Percentiles rank a stretch among this genome's conserved stretches.
These are phyloP conservation scores for Eublepharis macularius DNA, from an alignment of 2,113 vertebrate genomes.

Conservation along the genomic window DNA sequence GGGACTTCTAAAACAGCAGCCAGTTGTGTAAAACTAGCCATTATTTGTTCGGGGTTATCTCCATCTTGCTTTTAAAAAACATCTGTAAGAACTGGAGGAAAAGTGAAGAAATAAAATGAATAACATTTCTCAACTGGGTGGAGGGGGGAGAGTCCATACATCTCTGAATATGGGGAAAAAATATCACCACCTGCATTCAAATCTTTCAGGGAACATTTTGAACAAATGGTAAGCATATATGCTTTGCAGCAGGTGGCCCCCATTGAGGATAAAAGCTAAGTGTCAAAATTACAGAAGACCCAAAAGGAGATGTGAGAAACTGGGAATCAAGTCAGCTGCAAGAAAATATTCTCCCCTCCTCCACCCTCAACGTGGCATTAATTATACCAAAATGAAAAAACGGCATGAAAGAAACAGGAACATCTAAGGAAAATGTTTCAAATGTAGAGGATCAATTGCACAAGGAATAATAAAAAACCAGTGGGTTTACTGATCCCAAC, in stretches of 20 bases:
- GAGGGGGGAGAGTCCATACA: too few relatives aligned
- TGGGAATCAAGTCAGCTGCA: slow-evolving; percentile 18
- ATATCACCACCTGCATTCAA: background rate
- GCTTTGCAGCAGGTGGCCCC: slow-evolving; percentile 6
- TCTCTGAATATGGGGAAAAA: too few relatives aligned
- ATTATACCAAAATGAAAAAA: slow-evolving; percentile 1
- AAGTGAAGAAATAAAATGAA: background rate
- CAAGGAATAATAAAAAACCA: background rate
- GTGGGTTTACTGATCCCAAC: slow-evolving; percentile 13
- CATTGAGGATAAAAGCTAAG: slow-evolving; percentile 9
- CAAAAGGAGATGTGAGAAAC: background rate
- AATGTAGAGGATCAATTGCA: background rate
- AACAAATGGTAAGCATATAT: background rate
- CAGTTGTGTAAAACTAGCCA: background rate
- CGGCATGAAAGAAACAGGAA: background rate
- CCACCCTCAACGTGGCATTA: slow-evolving; percentile 30
- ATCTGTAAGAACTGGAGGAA: background rate
- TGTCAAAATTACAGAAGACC: background rate
- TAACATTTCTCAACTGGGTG: background rate
- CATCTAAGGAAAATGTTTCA: slow-evolving; percentile 4
- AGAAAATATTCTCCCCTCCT: slow-evolving; percentile 3
- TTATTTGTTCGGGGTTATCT: background rate
- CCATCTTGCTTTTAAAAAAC: background rate
- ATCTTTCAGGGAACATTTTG: background rate
- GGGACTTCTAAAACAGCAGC: background rate